A percentile compares a stretch with the other conserved stretches of the same genome.
Evolutionary conservation across 2,888 invertebrate genomes (phyloP).

Genomic region (Dynastes grantii): DNA sequence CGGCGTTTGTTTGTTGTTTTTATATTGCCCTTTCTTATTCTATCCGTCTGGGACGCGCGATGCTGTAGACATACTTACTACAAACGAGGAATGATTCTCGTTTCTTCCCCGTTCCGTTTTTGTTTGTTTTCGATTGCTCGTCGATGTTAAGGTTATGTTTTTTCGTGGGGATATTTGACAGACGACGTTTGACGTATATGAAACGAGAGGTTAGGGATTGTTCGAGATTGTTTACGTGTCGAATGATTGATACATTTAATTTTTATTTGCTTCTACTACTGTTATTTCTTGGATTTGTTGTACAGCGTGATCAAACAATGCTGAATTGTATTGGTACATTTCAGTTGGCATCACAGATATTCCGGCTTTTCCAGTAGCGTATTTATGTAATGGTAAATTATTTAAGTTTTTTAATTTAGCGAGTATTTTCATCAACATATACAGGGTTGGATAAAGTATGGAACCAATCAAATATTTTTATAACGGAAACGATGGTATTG

Average conservation of each 20-base stretch:
- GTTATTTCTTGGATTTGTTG: no score
- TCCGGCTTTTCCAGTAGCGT: no score
- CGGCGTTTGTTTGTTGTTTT: not conserved
- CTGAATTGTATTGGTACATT: no score
- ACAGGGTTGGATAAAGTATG: no score
- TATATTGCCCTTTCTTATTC: not conserved
- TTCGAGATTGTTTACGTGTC: not conserved
- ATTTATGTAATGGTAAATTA: no score
- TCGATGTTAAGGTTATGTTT: slow-evolving; percentile 14
- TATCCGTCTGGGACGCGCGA: no score
- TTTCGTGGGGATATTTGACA: slow-evolving; percentile 8
- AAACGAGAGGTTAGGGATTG: not conserved
- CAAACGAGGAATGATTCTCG: not conserved
- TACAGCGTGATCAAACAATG: no score
- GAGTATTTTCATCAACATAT: no score
- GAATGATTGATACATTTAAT: not conserved
- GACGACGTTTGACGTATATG: slow-evolving; percentile 3
- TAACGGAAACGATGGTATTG: no score
- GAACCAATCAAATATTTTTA: no score
- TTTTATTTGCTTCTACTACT: not conserved
- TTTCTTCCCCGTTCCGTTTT: not conserved
- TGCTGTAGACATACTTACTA: not conserved
- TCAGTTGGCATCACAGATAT: no score
- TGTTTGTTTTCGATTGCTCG: not conserved
- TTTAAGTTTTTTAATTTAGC: no score